These are phyloP conservation scores for Hippasteria phrygiana DNA, from an alignment of 53 echinoderm and acorn worm genomes.

Conservation along the genomic window DNA sequence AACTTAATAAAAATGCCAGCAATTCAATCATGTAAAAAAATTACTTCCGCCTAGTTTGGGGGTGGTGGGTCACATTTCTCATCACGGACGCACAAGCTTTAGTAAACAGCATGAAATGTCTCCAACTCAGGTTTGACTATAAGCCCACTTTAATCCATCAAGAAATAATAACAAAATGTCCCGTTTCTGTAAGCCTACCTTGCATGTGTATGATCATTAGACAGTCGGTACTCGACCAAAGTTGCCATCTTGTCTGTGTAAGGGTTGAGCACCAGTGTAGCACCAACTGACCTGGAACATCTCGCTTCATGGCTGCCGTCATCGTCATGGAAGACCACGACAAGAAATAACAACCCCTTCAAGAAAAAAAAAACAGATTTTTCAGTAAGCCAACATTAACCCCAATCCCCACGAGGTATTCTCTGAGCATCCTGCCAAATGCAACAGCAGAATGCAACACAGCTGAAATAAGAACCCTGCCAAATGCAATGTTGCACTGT, in stretches of 20 bases:
- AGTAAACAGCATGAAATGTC: background rate
- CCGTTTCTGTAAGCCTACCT: constrained; percentile 5
- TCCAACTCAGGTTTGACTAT: background rate
- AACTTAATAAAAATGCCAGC: no score
- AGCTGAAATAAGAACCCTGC: no score
- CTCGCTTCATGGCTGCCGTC: background rate
- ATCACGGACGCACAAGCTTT: background rate
- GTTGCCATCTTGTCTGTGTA: constrained; percentile 26
- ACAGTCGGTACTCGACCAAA: background rate
- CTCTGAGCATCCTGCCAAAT: no score
- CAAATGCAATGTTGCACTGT: no score
- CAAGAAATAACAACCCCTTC: constrained; percentile 70
- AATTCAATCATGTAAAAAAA: no score
- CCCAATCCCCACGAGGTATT: no score
- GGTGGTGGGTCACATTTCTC: no score
- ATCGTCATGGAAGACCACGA: constrained; percentile 20
- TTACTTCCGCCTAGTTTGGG: no score
- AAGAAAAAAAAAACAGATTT: background rate
- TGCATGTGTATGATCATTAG: constrained; percentile 5
- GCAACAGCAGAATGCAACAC: no score
- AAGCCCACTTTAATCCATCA: background rate
- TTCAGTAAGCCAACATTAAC: background rate
- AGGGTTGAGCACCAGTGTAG: constrained; percentile 36
- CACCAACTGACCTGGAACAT: background rate
- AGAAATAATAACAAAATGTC: background rate